These are phyloP conservation scores for Apocheima hispidaria DNA, from an alignment of 2,888 invertebrate species.

Conservation along the genomic window DNA sequence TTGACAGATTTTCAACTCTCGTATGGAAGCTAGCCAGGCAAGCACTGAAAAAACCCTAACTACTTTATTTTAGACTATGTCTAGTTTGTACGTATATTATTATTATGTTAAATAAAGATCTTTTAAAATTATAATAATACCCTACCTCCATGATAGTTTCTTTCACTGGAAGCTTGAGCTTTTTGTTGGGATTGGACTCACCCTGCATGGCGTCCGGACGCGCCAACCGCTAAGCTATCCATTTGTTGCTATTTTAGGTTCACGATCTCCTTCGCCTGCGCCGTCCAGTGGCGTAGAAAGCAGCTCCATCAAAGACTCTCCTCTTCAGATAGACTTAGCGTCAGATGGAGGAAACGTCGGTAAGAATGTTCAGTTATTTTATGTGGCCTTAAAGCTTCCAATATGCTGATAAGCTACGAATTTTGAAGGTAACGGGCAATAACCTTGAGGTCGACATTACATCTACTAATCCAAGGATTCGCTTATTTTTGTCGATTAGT, in stretches of 20 bases:
- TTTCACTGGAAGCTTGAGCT: no score
- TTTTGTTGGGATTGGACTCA: no score
- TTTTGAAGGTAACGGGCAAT: conserved; percentile 3
- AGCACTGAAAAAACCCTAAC: no score
- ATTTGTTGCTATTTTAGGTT: conserved; percentile 71
- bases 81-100: no score
- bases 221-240: background rate
- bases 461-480: conserved; percentile 18
- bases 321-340: conserved; percentile 93
- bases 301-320: conserved; percentile 91
- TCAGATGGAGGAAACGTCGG: conserved; percentile 87
- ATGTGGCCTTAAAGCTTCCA: conserved; percentile 11
- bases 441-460: conserved; percentile 18
- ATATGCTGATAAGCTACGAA: conserved; percentile 16
- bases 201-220: no score
- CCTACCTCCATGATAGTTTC: no score
- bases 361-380: conserved; percentile 51
- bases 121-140: no score
- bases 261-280: conserved; percentile 94
- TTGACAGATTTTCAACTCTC: no score
- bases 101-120: no score
- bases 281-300: conserved; percentile 96
- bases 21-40: no score
- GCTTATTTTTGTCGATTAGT: background rate
- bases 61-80: no score